Conservation (phyloP, 2,113 vertebrate species). For the Rhabdomys dilectus region DNA sequence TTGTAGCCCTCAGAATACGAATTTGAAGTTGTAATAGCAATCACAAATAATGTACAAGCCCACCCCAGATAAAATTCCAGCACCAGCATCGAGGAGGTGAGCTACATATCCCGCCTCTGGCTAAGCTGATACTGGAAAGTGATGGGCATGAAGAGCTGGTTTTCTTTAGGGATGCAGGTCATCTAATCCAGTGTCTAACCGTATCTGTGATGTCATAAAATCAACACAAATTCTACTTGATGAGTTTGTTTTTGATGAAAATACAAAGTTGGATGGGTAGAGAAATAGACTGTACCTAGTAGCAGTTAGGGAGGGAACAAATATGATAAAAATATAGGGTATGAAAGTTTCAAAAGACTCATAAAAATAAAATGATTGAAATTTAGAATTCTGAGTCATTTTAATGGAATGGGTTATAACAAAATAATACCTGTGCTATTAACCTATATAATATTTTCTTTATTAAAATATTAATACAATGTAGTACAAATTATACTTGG, state of each 20-base stretch:
- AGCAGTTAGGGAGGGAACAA: background rate
- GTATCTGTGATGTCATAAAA: background rate
- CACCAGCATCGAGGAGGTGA: background rate
- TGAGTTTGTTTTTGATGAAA: background rate
- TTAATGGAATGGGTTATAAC: background rate
- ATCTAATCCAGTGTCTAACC: no score
- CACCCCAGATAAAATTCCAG: no score
- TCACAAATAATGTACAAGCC: no score
- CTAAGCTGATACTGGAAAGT: background rate
- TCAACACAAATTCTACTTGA: background rate
- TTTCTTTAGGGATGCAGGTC: background rate
- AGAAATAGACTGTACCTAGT: background rate
- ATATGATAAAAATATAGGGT: background rate
- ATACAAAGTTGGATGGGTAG: background rate
- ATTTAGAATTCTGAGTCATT: background rate
- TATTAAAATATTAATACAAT: background rate
- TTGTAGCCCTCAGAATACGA: background rate
- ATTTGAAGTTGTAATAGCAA: background rate
- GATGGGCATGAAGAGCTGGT: accelerated
- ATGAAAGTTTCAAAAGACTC: background rate
- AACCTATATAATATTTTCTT: background rate
- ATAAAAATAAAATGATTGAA: background rate
- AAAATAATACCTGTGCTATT: background rate
- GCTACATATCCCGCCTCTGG: background rate
- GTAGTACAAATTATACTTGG: background rate